These are phyloP conservation scores for Zaprionus gabonicus DNA, from an alignment of 1,140 invertebrate species.

Conservation along the genomic window DNA sequence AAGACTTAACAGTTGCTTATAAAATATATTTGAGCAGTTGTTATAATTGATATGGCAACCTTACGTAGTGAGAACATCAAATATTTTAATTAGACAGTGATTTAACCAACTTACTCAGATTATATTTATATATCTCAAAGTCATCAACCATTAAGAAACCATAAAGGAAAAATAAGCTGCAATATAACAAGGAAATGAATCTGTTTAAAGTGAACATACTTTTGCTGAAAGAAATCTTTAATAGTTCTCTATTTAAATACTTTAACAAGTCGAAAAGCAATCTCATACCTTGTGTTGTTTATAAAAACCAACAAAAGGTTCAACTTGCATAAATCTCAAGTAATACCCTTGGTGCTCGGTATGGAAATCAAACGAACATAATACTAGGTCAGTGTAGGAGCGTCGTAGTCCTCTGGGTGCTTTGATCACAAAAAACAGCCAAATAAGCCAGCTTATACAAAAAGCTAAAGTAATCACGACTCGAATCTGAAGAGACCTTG, in stretches of 20 bases:
- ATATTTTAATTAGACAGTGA: too few species aligned
- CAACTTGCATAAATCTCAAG: conserved; percentile 7
- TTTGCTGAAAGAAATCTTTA: background rate
- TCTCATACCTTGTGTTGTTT: background rate
- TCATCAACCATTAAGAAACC: too few species aligned
- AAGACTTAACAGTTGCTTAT: too few species aligned
- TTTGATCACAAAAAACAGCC: conserved; percentile 36
- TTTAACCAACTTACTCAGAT: too few species aligned
- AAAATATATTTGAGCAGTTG: too few species aligned
- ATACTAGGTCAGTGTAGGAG: conserved; percentile 23
- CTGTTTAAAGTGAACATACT: too few species aligned
- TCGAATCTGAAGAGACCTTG: conserved; percentile 26
- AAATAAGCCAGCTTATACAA: conserved; percentile 47
- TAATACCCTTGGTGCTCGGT: conserved; percentile 11
- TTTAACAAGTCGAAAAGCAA: background rate
- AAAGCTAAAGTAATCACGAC: conserved; percentile 47
- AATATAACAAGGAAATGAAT: too few species aligned
- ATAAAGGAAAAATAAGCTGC: too few species aligned
- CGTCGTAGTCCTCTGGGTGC: background rate
- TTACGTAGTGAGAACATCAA: too few species aligned
- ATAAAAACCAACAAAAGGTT: background rate
- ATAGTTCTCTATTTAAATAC: background rate
- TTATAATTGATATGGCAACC: too few species aligned
- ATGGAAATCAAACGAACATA: conserved; percentile 26
- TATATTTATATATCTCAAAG: too few species aligned